Conservation (phyloP, 2,113 vertebrate genomes). For the Archilochus colubris region DNA sequence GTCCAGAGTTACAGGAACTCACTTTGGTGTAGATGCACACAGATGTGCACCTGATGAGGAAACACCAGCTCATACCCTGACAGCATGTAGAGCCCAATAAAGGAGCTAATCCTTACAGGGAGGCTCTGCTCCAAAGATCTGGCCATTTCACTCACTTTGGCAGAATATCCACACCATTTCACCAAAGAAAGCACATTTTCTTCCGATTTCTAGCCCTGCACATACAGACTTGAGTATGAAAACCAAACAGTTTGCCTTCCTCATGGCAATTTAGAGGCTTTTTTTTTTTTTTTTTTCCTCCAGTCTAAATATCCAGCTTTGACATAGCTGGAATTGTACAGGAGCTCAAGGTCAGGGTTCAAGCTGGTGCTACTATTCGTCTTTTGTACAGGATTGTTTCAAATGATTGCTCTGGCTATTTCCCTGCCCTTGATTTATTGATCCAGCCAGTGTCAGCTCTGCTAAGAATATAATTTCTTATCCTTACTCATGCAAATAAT, state of each 20-base stretch:
- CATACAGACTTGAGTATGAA: background rate
- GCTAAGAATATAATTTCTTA: background rate
- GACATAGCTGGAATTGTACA: background rate
- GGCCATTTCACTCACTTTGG: background rate
- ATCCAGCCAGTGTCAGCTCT: background rate
- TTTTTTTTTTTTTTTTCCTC: background rate
- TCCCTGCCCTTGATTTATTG: background rate
- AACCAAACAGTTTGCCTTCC: background rate
- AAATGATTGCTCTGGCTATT: background rate
- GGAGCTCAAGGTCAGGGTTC: background rate
- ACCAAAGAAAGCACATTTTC: background rate
- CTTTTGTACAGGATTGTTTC: background rate
- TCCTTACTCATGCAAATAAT: background rate
- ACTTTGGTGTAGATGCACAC: background rate
- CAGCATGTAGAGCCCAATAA: background rate
- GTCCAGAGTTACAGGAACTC: background rate
- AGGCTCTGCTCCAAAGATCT: background rate
- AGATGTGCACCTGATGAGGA: background rate
- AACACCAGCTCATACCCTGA: rapidly evolving
- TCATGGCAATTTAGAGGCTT: background rate
- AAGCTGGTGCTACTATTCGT: background rate
- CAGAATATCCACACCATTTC: background rate
- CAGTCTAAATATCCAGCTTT: background rate
- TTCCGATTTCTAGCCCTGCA: background rate
- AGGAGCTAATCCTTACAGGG: background rate